Conservation (phyloP, 2,888 invertebrate species). For the Campoplex capitator region DNA sequence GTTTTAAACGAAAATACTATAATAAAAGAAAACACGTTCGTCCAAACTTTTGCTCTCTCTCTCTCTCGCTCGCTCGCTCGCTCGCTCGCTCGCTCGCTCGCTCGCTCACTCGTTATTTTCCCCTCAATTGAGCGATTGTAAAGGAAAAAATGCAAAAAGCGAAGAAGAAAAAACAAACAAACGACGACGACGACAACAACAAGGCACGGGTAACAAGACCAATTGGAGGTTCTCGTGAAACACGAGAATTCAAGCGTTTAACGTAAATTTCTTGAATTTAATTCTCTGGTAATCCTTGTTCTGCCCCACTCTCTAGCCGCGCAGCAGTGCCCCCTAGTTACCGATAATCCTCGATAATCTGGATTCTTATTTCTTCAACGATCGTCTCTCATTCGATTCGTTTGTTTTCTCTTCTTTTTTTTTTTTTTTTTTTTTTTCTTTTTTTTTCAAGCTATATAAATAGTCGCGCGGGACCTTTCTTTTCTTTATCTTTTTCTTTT, state of each 20-base stretch:
- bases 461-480: conserved; percentile 10
- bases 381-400: conserved; percentile 25
- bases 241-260: conserved; percentile 13
- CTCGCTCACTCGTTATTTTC: too few species aligned
- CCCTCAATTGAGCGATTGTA: background rate
- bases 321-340: conserved; percentile 21
- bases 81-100: background rate
- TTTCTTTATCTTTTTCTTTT: background rate
- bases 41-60: conserved; percentile 6
- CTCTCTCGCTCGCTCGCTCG: too few species aligned
- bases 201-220: background rate
- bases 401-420: background rate
- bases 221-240: conserved; percentile 3
- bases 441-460: background rate
- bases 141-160: background rate
- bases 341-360: conserved; percentile 44
- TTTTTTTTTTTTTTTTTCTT: background rate
- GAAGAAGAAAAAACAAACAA: background rate
- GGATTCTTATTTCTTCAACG: conserved; percentile 34
- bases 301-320: conserved; percentile 24
- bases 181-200: too few species aligned
- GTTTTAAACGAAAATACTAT: background rate
- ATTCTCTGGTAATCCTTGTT: conserved; percentile 9
- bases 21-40: background rate
- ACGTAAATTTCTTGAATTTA: conserved; percentile 8